Evolutionary conservation across 2,888 invertebrate genomes (phyloP).

Genomic region (Pheosia gnoma): DNA sequence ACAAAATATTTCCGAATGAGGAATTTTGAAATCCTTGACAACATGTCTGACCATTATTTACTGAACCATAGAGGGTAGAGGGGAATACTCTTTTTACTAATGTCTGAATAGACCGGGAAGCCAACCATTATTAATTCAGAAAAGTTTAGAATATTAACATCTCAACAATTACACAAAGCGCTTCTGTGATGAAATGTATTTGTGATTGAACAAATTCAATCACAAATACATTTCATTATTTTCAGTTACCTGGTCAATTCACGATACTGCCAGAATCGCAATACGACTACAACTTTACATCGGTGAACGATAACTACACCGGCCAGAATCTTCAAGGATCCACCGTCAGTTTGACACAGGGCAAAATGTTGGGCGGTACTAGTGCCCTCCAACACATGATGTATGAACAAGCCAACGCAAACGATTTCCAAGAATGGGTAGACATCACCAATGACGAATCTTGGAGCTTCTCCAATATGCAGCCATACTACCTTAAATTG

Average conservation of each 20-base stretch:
- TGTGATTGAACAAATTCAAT: no score
- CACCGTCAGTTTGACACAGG: slow-evolving; percentile 10
- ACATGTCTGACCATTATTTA: no score
- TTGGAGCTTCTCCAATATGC: slow-evolving; percentile 14
- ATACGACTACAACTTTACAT: slow-evolving; percentile 17
- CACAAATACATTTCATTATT: neutral
- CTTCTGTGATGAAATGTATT: no score
- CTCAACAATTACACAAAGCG: no score
- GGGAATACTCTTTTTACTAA: no score
- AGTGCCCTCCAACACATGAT: slow-evolving; percentile 17
- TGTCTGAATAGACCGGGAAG: no score
- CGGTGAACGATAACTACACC: slow-evolving; percentile 13
- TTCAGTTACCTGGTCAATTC: slow-evolving; percentile 12
- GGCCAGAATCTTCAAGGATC: slow-evolving; percentile 15
- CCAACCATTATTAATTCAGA: no score
- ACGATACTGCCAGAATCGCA: slow-evolving; percentile 9
- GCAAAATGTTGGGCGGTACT: slow-evolving; percentile 19
- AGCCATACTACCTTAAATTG: slow-evolving; percentile 13
- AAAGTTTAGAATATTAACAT: no score
- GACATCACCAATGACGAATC: slow-evolving; percentile 1
- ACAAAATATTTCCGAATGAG: no score
- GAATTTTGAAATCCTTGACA: no score
- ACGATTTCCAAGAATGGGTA: slow-evolving; percentile 20
- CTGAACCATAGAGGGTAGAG: no score
- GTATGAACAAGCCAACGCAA: slow-evolving; percentile 13